phyloP scores from a whole-genome alignment of 2,888 invertebrate species.

The Lordiphosa andalusiaca region DNA sequence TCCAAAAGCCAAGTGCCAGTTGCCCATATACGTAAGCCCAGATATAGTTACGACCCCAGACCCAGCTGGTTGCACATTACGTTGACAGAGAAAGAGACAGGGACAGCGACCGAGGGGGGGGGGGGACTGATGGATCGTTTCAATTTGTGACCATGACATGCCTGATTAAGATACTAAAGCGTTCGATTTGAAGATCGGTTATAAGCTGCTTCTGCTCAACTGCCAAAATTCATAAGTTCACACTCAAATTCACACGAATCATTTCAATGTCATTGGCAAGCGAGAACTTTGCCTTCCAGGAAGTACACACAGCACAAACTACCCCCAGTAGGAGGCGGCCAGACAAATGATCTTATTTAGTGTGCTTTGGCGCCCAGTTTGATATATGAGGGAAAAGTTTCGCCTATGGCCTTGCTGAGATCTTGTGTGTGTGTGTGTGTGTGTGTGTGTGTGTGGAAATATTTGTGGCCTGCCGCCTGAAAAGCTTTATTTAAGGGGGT shows the following conservation, averaged over 20 bases:
- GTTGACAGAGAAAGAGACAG: background rate
- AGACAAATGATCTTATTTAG: constrained; percentile 11
- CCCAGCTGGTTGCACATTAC: constrained; percentile 57
- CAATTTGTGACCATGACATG: constrained; percentile 68
- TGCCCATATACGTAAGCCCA: constrained; percentile 65
- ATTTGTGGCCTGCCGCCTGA: constrained; percentile 28
- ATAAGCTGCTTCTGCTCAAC: constrained; percentile 28
- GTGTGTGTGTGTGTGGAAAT: constrained; percentile 19
- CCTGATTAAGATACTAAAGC: constrained; percentile 74
- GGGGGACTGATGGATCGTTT: constrained; percentile 70
- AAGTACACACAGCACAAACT: constrained; percentile 25
- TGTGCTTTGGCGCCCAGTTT: constrained; percentile 9
- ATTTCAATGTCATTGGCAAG: constrained; percentile 19
- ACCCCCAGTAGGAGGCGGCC: constrained; percentile 5
- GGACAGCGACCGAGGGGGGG: background rate
- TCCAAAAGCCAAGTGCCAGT: constrained; percentile 41
- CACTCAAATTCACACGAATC: constrained; percentile 47
- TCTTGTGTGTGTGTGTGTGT: constrained; percentile 4
- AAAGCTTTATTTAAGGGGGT: constrained; percentile 27
- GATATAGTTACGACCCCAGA: constrained; percentile 64
- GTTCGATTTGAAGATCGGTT: constrained; percentile 54
- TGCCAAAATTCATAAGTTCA: constrained; percentile 31
- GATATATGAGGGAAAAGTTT: constrained; percentile 54
- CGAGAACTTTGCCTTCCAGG: constrained; percentile 53
- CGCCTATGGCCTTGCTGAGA: constrained; percentile 32